A percentile compares a stretch with the other conserved stretches of the same genome.
phyloP scores from a whole-genome alignment of 23 tunicate species.

The Phallusia fumigata region DNA sequence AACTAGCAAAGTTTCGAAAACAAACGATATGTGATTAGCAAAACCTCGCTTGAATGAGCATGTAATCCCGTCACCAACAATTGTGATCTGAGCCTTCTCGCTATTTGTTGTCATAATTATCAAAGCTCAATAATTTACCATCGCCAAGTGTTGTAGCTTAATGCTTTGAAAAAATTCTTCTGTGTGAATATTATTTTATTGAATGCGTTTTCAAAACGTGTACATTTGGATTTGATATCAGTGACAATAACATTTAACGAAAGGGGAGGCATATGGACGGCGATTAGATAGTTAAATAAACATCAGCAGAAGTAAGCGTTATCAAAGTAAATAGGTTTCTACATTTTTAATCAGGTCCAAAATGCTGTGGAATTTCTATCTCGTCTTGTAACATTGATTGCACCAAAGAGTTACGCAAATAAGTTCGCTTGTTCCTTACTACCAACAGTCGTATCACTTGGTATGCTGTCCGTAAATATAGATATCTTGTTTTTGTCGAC shows the following conservation, averaged over 20 bases:
- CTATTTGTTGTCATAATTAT: no score
- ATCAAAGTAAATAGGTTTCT: background rate
- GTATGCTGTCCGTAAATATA: background rate
- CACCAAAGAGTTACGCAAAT: background rate
- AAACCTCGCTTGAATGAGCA: background rate
- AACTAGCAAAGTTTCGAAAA: slow-evolving; percentile 3
- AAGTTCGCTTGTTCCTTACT: background rate
- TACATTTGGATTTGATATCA: no score
- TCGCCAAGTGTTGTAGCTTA: no score
- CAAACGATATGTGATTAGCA: background rate
- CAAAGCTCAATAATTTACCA: no score
- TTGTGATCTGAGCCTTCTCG: background rate
- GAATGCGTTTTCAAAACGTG: no score
- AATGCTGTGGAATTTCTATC: background rate
- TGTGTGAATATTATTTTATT: no score
- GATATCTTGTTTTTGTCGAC: background rate
- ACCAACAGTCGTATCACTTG: background rate
- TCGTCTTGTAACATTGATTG: background rate
- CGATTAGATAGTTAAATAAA: background rate
- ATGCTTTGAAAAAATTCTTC: no score
- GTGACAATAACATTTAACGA: no score
- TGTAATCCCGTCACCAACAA: slow-evolving; percentile 1
- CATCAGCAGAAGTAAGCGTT: background rate
- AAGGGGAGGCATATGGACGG: no score
- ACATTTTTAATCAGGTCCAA: background rate